These are phyloP conservation scores for Cynopterus sphinx DNA, from an alignment of 2,797 vertebrate species.

Conservation along the genomic window DNA sequence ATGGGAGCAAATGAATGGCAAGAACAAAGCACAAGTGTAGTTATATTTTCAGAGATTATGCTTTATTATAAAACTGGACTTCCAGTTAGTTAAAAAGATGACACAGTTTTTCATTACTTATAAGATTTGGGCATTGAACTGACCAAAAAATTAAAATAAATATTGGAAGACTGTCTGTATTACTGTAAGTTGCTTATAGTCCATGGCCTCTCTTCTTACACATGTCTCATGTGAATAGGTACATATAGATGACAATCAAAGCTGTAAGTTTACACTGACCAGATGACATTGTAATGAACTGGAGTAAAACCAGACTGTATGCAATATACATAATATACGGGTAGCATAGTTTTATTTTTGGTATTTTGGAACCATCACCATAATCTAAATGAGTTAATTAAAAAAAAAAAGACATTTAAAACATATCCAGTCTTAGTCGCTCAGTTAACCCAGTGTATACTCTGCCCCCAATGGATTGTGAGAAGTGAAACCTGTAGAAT, in stretches of 20 bases:
- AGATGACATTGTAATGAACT: background rate
- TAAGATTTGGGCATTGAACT: background rate
- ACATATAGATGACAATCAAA: too few relatives aligned
- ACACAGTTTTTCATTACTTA: background rate
- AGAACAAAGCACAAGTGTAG: background rate
- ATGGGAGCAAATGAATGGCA: conserved; percentile 66
- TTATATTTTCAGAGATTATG: conserved; percentile 34
- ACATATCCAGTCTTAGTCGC: background rate
- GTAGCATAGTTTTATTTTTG: background rate
- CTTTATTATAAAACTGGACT: conserved; percentile 38
- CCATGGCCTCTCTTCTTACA: background rate
- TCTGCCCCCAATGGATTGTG: background rate
- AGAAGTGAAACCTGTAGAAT: background rate
- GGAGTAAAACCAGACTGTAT: background rate
- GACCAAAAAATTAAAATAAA: background rate
- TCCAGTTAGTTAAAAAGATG: background rate
- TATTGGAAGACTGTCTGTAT: background rate
- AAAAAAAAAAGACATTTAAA: background rate
- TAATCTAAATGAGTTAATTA: background rate
- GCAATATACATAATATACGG: too few relatives aligned
- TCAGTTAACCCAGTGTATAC: background rate
- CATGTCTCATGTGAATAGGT: background rate
- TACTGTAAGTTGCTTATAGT: background rate
- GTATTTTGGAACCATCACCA: background rate
- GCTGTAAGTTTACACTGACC: background rate